A percentile compares a stretch with the other conserved stretches of the same genome.
Conservation (phyloP, 2,113 vertebrate genomes). For the Dipodomys ordii region DNA sequence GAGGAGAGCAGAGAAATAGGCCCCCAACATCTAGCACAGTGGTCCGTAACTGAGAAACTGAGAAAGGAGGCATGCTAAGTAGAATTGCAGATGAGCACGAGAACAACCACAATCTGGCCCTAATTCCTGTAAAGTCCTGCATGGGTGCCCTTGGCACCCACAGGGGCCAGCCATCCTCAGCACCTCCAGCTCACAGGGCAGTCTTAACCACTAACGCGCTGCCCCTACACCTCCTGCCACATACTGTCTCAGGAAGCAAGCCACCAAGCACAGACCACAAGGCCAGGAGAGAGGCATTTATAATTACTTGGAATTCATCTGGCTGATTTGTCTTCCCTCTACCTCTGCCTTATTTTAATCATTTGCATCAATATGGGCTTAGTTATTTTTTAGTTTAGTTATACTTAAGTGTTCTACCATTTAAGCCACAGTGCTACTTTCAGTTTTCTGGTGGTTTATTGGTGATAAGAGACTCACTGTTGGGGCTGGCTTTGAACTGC, state of each 20-base stretch:
- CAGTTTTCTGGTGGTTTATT: too few species aligned
- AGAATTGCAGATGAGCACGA: background rate
- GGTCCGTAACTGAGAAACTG: background rate
- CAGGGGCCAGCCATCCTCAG: too few species aligned
- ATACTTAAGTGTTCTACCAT: too few species aligned
- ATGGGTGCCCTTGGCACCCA: too few species aligned
- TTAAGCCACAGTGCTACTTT: too few species aligned
- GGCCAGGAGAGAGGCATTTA: fast-evolving
- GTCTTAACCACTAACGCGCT: too few species aligned
- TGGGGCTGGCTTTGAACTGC: too few species aligned
- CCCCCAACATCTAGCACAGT: background rate
- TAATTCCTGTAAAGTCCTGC: too few species aligned
- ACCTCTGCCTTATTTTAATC: background rate
- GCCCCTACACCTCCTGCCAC: too few species aligned
- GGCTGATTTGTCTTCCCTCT: background rate
- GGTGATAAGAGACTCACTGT: too few species aligned
- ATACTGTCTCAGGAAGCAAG: background rate
- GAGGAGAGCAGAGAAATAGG: background rate
- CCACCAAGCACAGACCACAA: background rate
- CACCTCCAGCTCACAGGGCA: too few species aligned
- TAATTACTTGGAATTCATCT: fast-evolving
- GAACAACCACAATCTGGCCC: background rate
- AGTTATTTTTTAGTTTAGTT: background rate
- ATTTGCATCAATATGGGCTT: background rate
- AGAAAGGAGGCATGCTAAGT: background rate